A percentile compares a stretch with the other conserved stretches of the same genome.
phyloP scores from a whole-genome alignment of 2,888 invertebrate species.

The Lobophora halterata region DNA sequence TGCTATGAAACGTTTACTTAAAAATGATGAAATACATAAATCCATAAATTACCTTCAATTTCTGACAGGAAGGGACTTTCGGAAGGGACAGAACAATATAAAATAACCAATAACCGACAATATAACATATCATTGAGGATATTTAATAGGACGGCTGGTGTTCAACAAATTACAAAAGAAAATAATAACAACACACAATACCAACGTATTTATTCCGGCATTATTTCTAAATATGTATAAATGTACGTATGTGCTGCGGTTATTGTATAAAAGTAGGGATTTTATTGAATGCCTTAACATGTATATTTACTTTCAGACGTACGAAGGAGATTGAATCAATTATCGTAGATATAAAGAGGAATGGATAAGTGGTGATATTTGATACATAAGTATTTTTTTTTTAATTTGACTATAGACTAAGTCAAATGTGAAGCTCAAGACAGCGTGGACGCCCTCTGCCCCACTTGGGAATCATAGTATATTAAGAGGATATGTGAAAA shows the following conservation, averaged over 20 bases:
- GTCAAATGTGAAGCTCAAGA: too few relatives aligned
- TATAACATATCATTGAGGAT: constrained; percentile 30
- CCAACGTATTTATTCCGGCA: constrained; percentile 58
- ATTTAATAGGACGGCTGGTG: constrained; percentile 30
- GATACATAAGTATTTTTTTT: too few relatives aligned
- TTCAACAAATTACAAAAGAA: constrained; percentile 47
- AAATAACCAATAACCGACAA: constrained; percentile 21
- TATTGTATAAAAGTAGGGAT: constrained; percentile 8
- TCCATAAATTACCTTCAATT: constrained; percentile 25
- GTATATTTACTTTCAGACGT: too few relatives aligned
- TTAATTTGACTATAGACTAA: too few relatives aligned
- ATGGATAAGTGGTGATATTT: too few relatives aligned
- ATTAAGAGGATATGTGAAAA: too few relatives aligned
- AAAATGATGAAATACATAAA: constrained; percentile 29
- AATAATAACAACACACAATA: constrained; percentile 36
- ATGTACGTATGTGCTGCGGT: constrained; percentile 28
- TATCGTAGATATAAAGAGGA: too few relatives aligned
- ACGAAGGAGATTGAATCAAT: too few relatives aligned
- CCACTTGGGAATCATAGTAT: too few relatives aligned
- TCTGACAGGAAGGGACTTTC: constrained; percentile 28
- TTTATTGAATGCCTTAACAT: neutral
- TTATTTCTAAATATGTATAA: constrained; percentile 57
- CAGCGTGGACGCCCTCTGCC: too few relatives aligned
- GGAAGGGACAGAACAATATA: constrained; percentile 24
- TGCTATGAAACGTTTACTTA: too few relatives aligned